Conservation (phyloP, 2,113 vertebrate genomes). For the Eretmochelys imbricata region DNA sequence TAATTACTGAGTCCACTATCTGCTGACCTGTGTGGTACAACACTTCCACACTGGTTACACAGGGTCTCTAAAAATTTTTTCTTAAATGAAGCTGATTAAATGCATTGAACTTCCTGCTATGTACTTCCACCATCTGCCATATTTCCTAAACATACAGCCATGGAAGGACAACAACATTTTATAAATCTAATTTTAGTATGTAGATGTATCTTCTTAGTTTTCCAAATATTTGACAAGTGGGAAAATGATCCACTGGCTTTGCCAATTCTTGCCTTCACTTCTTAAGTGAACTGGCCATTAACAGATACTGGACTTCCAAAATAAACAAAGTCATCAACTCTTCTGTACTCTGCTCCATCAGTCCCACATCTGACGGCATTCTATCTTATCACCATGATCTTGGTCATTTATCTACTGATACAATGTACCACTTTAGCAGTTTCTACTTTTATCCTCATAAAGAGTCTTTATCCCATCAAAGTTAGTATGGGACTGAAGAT, state of each 20-base stretch:
- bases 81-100: neutral
- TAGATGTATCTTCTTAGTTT: neutral
- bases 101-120: neutral
- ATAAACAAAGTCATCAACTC: neutral
- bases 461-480: neutral
- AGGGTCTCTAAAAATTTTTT: neutral
- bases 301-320: neutral
- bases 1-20: neutral
- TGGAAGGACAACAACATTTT: neutral
- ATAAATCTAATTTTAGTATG: neutral
- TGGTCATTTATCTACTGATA: neutral
- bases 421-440: neutral
- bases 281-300: neutral
- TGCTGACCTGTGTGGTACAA: neutral
- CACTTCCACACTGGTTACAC: neutral
- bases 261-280: neutral
- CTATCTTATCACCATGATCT: neutral
- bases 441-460: neutral
- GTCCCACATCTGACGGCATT: neutral
- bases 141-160: neutral
- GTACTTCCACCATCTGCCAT: neutral
- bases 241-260: neutral
- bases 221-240: neutral
- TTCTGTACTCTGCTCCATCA: neutral
- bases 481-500: neutral